Evolutionary conservation across 1,140 invertebrate genomes (phyloP), one percentile per base, ranked within the genome.

Genomic region (Apis cerana): DNA sequence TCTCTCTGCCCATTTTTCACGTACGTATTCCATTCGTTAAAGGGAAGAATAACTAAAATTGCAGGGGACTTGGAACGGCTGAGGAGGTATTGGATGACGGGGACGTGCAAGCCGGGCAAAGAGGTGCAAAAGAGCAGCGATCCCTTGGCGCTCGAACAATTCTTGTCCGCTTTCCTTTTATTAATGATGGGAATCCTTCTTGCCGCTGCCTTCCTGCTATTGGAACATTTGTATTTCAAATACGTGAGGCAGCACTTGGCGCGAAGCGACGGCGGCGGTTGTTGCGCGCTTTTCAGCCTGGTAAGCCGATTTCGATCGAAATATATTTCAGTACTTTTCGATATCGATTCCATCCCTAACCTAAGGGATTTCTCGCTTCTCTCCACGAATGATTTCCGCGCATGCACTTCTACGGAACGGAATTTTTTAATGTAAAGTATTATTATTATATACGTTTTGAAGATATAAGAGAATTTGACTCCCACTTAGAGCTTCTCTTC

Each of bases 1-100:
- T 7, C 0, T 43, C 33, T 33, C 2, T 7, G 3, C 33, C 33
- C 33, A 43, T 43, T 43, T 7, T 43, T 43, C 11, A 61, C 12
- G 5, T 2, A 23, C 58, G 11, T 23, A 13, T 9, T 23, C 59
- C 12, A 19, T 33, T 19, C 27, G 8, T 2, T 19, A 33, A 59
- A 23, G 43, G 27, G 23, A 43, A 2, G 48, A 21, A 54, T 19
- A 33, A 12, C 11, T 65, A 58, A 56, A 64, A 68, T 90, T 92
- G 11, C 85, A 97, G 97, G 97, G 67, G 98, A 99, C 93, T 94
- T 99, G 86, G 99, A 99, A 93, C 95, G 99, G 85, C 94, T 99
- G 83, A 96, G 98, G 85, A 96, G 98, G 82, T 99, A 98, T 92
- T 99, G 99, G 98, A 97, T 99, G 96, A 99, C 99, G 0, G 99